Conservation (phyloP, 53 echinoderm and acorn worm genomes). For the Echinometra lucunter region DNA sequence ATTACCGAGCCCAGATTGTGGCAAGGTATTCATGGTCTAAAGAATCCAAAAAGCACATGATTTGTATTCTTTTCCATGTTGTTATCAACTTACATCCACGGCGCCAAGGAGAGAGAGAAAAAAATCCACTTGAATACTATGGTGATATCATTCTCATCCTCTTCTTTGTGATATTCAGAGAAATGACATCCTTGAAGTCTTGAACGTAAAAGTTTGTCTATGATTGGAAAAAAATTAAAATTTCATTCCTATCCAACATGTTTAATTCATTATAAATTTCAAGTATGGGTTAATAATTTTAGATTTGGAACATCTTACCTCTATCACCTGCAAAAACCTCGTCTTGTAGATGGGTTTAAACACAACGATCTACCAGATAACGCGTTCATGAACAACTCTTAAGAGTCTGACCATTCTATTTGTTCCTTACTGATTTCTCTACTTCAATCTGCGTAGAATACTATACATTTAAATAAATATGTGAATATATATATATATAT, state of each 20-base stretch:
- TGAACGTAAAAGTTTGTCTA: no score
- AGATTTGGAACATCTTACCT: no score
- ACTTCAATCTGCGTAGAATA: not conserved
- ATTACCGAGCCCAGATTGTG: no score
- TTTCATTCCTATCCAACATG: no score
- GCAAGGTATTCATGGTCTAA: not conserved
- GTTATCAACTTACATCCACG: not conserved
- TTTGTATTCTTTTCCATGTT: not conserved
- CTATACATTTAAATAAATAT: not conserved
- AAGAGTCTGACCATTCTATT: not conserved
- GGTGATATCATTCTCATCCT: not conserved
- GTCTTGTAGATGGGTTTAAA: not conserved
- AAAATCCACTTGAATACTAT: not conserved
- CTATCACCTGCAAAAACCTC: no score
- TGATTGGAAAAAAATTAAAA: no score
- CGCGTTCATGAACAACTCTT: not conserved
- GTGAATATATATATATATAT: no score
- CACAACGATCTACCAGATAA: not conserved
- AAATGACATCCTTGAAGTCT: not conserved
- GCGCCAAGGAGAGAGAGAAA: not conserved
- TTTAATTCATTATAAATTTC: no score
- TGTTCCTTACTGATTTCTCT: not conserved
- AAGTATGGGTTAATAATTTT: no score
- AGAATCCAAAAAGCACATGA: not conserved
- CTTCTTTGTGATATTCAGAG: not conserved